Base-by-base conservation (phyloP, 1,140 invertebrate species). In the Branchinecta lynchi region DNA sequence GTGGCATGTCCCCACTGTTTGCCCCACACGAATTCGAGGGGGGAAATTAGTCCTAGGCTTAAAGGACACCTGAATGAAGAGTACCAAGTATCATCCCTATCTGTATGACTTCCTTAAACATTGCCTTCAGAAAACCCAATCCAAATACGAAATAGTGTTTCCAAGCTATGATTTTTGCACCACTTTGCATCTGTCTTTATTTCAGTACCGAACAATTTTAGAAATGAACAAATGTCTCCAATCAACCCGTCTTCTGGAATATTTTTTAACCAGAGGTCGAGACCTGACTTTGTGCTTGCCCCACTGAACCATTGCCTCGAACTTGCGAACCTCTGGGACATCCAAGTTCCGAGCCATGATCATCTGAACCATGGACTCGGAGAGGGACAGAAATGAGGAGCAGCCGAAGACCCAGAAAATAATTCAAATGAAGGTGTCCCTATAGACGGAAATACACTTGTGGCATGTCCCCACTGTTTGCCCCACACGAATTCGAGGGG, bases 311-410 rank as follows among this genome's bases (percentile, higher is more conserved):
- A 96, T 96, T 0, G 90, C 90, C 80, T 95, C 89, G 76, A 96
- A 96, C 78, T 95, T 96, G 15, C 86, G 83, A n/a, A 94, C 87
- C 78, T 96, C 93, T 0, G 88, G 85, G 15, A 93, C 86, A 46
- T 76, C 73, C 69, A 77, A 71, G 72, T 79, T 77, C 32, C 79
- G 72, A 7, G 71, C 69, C 89, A 96, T 92, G 71, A 95, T 92
- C 88, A 91, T 91, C 77, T 92, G 89, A 0, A 96, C 90, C 90
- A 95, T 93, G 0, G 90, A 93, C 76, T 95, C 92, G 69, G 90
- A 93, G 5, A 95, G 82, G 46, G 86, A 87, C 0, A 93, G 79
- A 75, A 93, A 96, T 75, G 94, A 90, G 0, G 84, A 78, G 45
- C 84, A 87, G 72, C 89, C 86, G 77, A 95, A 94, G 20, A 95